These are phyloP conservation scores for Aphelenchoides avenae DNA, from an alignment of 1,140 invertebrate species.

Conservation along the genomic window DNA sequence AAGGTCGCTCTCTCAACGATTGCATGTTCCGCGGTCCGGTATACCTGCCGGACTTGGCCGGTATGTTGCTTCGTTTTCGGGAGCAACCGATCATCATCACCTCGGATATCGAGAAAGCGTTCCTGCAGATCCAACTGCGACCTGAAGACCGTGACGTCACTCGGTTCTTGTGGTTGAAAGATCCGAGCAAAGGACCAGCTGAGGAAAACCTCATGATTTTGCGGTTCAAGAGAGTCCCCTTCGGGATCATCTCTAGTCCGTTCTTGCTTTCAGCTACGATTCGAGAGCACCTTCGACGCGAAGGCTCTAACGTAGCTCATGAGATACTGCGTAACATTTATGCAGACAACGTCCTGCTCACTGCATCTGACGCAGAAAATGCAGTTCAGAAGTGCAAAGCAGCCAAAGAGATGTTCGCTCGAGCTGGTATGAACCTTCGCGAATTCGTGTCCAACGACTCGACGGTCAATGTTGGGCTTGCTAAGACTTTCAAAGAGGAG, in stretches of 20 bases:
- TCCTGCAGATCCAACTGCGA: background rate
- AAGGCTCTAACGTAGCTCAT: background rate
- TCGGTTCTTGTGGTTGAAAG: slow-evolving; percentile 15
- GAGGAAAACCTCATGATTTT: slow-evolving; percentile 3
- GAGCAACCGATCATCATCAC: background rate
- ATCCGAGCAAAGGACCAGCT: slow-evolving; percentile 2
- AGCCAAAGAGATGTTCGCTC: slow-evolving; percentile 6
- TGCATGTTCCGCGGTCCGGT: slow-evolving; percentile 18
- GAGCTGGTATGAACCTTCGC: slow-evolving; percentile 9
- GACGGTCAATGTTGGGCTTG: slow-evolving; percentile 3
- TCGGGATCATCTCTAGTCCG: slow-evolving; percentile 5
- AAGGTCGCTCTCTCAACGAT: slow-evolving; percentile 19
- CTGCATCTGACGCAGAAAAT: background rate
- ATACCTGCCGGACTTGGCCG: slow-evolving; percentile 5
- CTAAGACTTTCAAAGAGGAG: background rate
- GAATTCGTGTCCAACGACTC: slow-evolving; percentile 15
- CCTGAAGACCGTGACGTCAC: slow-evolving; percentile 12
- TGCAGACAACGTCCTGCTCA: slow-evolving; percentile 11
- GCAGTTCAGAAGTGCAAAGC: slow-evolving; percentile 2
- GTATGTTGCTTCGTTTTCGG: slow-evolving; percentile 11
- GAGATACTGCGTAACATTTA: slow-evolving; percentile 6
- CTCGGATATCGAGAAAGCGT: slow-evolving; percentile 9
- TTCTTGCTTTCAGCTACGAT: slow-evolving; percentile 2
- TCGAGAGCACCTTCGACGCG: slow-evolving; percentile 2
- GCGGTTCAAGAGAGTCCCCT: slow-evolving; percentile 9